A percentile compares a stretch with the other conserved stretches of the same genome.
Conservation (phyloP, 2,113 vertebrate genomes). For the Rhinoderma darwinii region DNA sequence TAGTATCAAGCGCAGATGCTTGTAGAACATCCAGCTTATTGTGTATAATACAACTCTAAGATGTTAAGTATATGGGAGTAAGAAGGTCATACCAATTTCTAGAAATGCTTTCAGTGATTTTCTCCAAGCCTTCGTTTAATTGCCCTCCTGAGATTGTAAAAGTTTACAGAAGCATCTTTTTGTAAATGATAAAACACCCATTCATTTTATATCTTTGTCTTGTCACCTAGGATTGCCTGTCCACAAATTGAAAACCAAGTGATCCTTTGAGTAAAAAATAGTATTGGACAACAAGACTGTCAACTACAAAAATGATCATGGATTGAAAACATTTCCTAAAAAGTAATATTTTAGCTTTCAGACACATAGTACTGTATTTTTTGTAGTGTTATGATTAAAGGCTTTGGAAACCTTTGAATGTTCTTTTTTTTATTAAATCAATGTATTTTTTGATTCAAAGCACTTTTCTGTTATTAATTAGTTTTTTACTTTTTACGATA, state of each 20-base stretch:
- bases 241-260: not conserved
- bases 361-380: not conserved
- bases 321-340: not conserved
- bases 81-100: not conserved
- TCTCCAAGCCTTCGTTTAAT: slow-evolving; percentile 18
- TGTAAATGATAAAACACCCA: not conserved
- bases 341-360: not conserved
- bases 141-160: slow-evolving; percentile 25
- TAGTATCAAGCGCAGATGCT: not conserved
- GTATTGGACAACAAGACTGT: not conserved
- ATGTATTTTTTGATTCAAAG: no score
- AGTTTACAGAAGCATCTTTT: not conserved
- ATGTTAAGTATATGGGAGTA: not conserved
- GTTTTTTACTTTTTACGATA: no score
- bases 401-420: no score
- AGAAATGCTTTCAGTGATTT: slow-evolving; percentile 19
- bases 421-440: no score
- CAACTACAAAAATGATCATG: not conserved
- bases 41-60: not conserved
- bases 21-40: not conserved
- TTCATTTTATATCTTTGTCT: slow-evolving; percentile 11
- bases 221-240: not conserved
- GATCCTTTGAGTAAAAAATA: not conserved
- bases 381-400: not conserved
- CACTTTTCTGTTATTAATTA: no score